Evolutionary conservation across 2,113 vertebrate genomes (phyloP), one percentile per base, ranked within the genome.

Genomic region (Coturnix japonica): DNA sequence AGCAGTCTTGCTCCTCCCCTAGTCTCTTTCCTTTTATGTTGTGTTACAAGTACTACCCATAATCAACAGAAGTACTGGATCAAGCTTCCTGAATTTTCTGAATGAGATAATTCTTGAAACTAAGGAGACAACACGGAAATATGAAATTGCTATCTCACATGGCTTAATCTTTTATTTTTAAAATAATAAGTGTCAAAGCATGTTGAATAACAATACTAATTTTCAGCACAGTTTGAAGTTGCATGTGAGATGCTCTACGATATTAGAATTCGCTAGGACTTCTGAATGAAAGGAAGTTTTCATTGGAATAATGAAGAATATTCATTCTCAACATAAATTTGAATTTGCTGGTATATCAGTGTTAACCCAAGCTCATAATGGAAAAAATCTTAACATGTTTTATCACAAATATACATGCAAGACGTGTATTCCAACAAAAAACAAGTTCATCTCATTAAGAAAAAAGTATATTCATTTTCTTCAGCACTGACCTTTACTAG

Each of bases 401-500:
- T 85, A 5, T 71, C 19, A 60, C 2, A 8, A 53, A 30, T 53
- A 30, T 15, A 53, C 51, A 26, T 53, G 8, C 15, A 30, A 30
- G 26, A 17, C 15, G 15, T 53, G 15, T 9, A 17, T 9, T 53
- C 26, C 26, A 28, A 17, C 26, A 53, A 53, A 53, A 53, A 53
- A 53, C 51, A 9, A 53, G 26, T 9, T 53, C 15, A 10, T 26
- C 8, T 53, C 53, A 31, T 56, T 56, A 56, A 19, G 51, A 53
- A 31, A 54, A 54, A 17, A 69, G 65, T 13, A 12, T 33, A 54
- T 35, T 46, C 1, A 51, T 57, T 59, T 90, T 90, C 44, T 85
- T 53, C 64, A 66, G 22, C 41, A 91, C 97, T 0, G 35, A 99
- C 99, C 98, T 99, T 99, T 21, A 99, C 97, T 96, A 97, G 98